phyloP scores from a whole-genome alignment of 2,797 vertebrate species.

The Apogon hyalosoma region DNA sequence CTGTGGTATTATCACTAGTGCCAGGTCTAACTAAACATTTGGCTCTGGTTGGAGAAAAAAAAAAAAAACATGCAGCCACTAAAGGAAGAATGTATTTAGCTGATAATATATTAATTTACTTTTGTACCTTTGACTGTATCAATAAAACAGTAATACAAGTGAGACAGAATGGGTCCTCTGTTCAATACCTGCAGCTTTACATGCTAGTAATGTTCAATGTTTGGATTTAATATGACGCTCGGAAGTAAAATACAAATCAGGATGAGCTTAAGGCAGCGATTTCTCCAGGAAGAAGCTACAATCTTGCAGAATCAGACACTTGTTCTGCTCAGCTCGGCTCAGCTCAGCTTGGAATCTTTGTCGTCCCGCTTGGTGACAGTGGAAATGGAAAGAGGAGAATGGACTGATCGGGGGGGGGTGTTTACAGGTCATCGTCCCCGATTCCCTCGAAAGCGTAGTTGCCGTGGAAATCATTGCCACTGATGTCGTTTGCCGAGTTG shows the following conservation, averaged over 20 bases:
- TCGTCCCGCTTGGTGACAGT: constrained; percentile 54
- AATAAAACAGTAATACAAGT: not conserved
- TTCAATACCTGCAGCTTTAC: constrained; percentile 36
- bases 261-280: constrained; percentile 71
- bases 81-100: constrained; percentile 19
- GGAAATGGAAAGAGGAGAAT: constrained; percentile 44
- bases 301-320: constrained; percentile 75
- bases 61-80: constrained; percentile 50
- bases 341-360: constrained; percentile 70
- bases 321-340: constrained; percentile 62
- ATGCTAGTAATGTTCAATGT: constrained; percentile 27
- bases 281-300: constrained; percentile 74
- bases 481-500: constrained; percentile 90
- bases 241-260: constrained; percentile 1
- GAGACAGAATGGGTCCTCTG: constrained; percentile 26
- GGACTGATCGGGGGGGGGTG: not conserved
- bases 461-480: constrained; percentile 93
- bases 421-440: constrained; percentile 96
- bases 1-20: constrained; percentile 71
- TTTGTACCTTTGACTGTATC: constrained; percentile 47
- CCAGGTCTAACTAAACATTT: constrained; percentile 66
- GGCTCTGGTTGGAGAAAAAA: constrained; percentile 44
- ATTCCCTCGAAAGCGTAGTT: constrained; percentile 99
- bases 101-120: constrained; percentile 40
- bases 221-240: constrained; percentile 32